Evolutionary conservation across 2,113 vertebrate species (phyloP).

Genomic region (Neotoma lepida): DNA sequence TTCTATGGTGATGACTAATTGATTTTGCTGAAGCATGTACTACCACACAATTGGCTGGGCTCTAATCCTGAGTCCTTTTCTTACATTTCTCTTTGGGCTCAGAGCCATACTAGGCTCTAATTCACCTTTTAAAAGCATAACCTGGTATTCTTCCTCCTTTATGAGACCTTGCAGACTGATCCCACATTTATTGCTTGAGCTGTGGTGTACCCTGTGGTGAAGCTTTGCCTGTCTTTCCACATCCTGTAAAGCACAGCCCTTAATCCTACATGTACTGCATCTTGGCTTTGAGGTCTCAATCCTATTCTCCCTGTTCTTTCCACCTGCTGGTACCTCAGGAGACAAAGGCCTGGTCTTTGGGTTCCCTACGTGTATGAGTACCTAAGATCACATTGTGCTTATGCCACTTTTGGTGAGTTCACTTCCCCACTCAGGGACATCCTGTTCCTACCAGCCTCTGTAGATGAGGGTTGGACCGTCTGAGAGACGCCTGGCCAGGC

Average conservation of each 20-base stretch:
- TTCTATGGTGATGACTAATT: background rate
- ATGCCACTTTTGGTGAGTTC: background rate
- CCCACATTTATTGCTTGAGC: background rate
- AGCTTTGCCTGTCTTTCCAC: background rate
- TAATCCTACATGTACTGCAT: background rate
- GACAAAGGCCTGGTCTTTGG: background rate
- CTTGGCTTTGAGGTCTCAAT: background rate
- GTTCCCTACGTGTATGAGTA: background rate
- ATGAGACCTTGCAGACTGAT: background rate
- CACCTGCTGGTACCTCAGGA: background rate
- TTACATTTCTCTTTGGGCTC: background rate
- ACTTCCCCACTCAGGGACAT: constrained; percentile 25
- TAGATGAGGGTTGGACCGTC: background rate
- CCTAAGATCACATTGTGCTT: background rate
- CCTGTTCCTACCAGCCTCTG: background rate
- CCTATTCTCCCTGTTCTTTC: background rate
- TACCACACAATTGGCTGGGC: background rate
- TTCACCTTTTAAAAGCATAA: background rate
- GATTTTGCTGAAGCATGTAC: background rate
- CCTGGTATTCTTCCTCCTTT: background rate
- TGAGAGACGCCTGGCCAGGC: constrained; percentile 52
- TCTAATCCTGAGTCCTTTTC: background rate
- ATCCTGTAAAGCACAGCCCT: background rate
- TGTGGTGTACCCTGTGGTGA: background rate
- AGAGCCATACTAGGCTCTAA: background rate